Evolutionary conservation across 1,140 invertebrate species (phyloP).

Genomic region (Physella acuta): DNA sequence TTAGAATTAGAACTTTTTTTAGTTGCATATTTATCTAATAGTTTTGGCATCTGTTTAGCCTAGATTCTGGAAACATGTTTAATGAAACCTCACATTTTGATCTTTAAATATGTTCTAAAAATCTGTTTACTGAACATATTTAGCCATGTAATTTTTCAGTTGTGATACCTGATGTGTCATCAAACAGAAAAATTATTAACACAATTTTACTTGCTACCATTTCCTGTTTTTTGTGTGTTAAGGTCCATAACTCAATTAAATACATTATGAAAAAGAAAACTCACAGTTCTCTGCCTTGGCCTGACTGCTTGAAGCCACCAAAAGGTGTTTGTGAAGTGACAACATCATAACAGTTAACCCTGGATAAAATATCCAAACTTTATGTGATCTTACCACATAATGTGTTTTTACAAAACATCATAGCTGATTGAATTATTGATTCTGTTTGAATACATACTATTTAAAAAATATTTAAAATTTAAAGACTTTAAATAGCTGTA

Average conservation of each 20-base stretch:
- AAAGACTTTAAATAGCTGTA: no score
- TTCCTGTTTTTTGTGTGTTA: no score
- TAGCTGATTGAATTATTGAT: no score
- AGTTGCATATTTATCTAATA: not conserved
- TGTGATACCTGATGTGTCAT: not conserved
- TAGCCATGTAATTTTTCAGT: not conserved
- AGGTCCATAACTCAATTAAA: no score
- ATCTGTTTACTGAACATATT: not conserved
- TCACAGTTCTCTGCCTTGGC: slow-evolving; percentile 84
- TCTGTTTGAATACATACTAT: no score
- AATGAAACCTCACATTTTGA: not conserved
- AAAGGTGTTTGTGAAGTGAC: slow-evolving; percentile 77
- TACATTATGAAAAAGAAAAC: slow-evolving; percentile 40
- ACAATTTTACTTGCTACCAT: no score
- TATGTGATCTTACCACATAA: no score
- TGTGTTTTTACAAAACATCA: no score
- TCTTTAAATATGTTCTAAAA: not conserved
- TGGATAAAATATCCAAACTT: no score
- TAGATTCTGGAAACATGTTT: not conserved
- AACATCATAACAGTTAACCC: slow-evolving; percentile 80
- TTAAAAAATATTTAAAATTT: no score
- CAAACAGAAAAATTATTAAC: not conserved
- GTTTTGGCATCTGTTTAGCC: not conserved
- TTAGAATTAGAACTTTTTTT: not conserved
- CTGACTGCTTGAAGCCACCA: slow-evolving; percentile 84